Percentiles rank a stretch among this genome's conserved stretches.
Conservation (phyloP, 2,888 invertebrate genomes). For the Sisyra terminalis region DNA sequence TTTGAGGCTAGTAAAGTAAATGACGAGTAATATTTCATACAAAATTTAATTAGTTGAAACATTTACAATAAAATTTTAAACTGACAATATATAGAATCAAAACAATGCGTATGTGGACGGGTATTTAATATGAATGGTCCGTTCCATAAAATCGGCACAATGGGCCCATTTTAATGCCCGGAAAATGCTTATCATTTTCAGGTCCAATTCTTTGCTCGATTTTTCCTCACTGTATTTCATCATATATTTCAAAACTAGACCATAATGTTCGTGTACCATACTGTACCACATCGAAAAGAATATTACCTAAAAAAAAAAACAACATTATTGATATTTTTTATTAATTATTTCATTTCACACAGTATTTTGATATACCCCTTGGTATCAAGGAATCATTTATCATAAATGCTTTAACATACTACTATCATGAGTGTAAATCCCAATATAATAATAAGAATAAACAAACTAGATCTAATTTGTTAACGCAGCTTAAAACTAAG, state of each 20-base stretch:
- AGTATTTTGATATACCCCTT: no score
- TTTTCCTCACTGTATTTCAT: conserved; percentile 68
- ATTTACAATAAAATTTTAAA: no score
- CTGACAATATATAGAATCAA: conserved; percentile 25
- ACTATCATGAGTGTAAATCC: no score
- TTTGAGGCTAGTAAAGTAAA: no score
- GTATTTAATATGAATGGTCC: conserved; percentile 47
- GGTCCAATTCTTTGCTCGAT: conserved; percentile 53
- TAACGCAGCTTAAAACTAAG: no score
- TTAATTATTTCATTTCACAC: no score
- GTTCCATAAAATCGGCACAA: conserved; percentile 35
- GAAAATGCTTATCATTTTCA: conserved; percentile 45
- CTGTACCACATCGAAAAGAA: conserved; percentile 75
- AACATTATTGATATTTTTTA: conserved; percentile 7
- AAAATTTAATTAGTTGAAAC: no score
- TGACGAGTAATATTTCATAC: no score
- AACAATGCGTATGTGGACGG: conserved; percentile 54
- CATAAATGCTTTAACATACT: no score
- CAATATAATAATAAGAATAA: no score
- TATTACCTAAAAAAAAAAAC: conserved; percentile 34
- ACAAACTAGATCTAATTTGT: no score
- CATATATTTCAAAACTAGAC: conserved; percentile 62
- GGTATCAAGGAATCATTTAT: no score
- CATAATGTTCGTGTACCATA: conserved; percentile 60
- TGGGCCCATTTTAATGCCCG: conserved; percentile 54